Evolutionary conservation across 2,888 invertebrate species (phyloP).

Genomic region (Gymnosoma rotundatum): DNA sequence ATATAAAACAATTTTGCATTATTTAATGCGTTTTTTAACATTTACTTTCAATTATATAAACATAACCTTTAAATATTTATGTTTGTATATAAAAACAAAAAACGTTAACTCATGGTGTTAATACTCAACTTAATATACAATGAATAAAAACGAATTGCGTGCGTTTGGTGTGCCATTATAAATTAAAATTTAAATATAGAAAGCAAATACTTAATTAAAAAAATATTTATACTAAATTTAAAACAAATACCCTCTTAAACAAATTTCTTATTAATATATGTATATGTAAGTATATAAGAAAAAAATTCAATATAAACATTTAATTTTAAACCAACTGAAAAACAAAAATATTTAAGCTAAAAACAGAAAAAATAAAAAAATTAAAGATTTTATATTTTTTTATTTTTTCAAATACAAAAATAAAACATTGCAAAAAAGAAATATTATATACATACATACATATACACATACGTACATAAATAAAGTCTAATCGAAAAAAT

Average conservation of each 20-base stretch:
- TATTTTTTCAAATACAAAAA: slow-evolving; percentile 60
- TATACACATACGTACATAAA: slow-evolving; percentile 15
- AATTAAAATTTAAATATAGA: slow-evolving; percentile 34
- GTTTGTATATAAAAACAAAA: not conserved
- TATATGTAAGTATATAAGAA: not conserved
- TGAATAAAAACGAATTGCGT: slow-evolving; percentile 68
- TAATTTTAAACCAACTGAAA: slow-evolving; percentile 30
- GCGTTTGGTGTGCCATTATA: slow-evolving; percentile 69
- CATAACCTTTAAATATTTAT: not conserved
- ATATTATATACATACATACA: slow-evolving; percentile 33
- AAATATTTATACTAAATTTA: slow-evolving; percentile 23
- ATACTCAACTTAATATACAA: slow-evolving; percentile 58
- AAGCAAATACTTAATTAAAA: slow-evolving; percentile 28
- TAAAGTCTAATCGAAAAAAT: slow-evolving; percentile 51
- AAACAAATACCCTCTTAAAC: slow-evolving; percentile 23
- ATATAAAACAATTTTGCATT: slow-evolving; percentile 64
- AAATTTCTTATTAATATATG: slow-evolving; percentile 31
- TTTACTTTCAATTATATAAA: slow-evolving; percentile 37
- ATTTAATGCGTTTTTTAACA: slow-evolving; percentile 43
- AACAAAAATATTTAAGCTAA: slow-evolving; percentile 30
- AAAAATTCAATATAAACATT: slow-evolving; percentile 30
- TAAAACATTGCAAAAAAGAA: slow-evolving; percentile 29
- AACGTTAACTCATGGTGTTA: slow-evolving; percentile 43
- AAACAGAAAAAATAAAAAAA: slow-evolving; percentile 49
- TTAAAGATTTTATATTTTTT: slow-evolving; percentile 65